phyloP scores from a whole-genome alignment of 2,113 vertebrate genomes.

The Conger conger region DNA sequence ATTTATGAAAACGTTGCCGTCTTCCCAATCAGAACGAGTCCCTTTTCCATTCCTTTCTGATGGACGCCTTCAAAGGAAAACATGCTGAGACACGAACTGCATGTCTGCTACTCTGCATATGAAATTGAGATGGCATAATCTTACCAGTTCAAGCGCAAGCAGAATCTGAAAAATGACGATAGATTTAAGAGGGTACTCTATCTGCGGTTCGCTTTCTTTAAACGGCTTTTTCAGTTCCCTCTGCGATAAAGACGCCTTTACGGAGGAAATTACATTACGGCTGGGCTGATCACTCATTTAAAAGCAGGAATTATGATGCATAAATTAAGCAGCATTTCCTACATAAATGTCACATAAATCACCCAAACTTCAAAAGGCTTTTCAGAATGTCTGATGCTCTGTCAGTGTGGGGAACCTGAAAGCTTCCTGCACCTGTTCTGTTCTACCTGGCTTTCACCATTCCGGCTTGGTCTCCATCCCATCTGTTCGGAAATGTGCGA shows the following conservation, averaged over 20 bases:
- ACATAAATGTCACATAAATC: not conserved
- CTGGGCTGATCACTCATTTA: not conserved
- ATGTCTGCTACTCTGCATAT: not conserved
- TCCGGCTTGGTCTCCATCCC: too few species aligned
- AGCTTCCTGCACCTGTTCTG: not conserved
- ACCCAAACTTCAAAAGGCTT: not conserved
- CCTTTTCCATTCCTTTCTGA: not conserved
- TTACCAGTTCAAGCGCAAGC: too few species aligned
- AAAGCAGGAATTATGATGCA: not conserved
- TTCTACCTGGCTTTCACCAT: not conserved
- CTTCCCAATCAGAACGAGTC: not conserved
- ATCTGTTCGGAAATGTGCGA: too few species aligned
- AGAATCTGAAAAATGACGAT: too few species aligned
- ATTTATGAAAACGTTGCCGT: not conserved
- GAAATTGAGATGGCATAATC: not conserved
- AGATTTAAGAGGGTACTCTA: not conserved
- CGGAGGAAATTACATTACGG: not conserved
- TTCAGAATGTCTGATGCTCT: not conserved
- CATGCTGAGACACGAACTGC: not conserved
- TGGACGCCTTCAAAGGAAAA: not conserved
- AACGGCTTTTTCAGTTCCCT: not conserved
- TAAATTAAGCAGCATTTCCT: not conserved
- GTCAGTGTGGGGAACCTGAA: too few species aligned
- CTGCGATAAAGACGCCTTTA: not conserved
- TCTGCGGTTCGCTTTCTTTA: not conserved